These are phyloP conservation scores for Cephalotes varians DNA, from an alignment of 2,888 invertebrate species.

Conservation along the genomic window DNA sequence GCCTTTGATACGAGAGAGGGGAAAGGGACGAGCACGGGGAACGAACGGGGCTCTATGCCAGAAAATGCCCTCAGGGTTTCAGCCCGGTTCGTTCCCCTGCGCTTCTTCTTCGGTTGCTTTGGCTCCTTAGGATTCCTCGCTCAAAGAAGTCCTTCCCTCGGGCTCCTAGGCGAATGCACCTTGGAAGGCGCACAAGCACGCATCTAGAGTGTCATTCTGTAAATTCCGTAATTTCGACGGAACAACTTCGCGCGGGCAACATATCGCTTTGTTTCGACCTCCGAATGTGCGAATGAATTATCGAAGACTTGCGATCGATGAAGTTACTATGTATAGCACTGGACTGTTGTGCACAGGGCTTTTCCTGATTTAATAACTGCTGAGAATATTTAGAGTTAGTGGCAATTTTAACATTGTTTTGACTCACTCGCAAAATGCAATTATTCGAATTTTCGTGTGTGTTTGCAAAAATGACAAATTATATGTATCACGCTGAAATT, in stretches of 20 bases:
- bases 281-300: slow-evolving; percentile 26
- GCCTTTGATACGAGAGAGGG: slow-evolving; percentile 65
- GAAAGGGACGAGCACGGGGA: slow-evolving; percentile 12
- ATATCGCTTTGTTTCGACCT: slow-evolving; percentile 16
- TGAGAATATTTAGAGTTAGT: neutral
- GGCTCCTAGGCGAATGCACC: slow-evolving; percentile 62
- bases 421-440: neutral
- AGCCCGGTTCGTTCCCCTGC: slow-evolving; percentile 61
- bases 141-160: slow-evolving; percentile 65
- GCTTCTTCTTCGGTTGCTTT: slow-evolving; percentile 54
- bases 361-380: neutral
- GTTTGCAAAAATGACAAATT: neutral
- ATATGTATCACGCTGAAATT: neutral
- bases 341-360: neutral
- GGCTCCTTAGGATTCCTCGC: slow-evolving; percentile 47
- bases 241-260: neutral
- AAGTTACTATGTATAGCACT: neutral
- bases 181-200: slow-evolving; percentile 23
- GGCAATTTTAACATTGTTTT: neutral
- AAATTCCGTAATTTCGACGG: slow-evolving; percentile 15
- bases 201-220: slow-evolving; percentile 7
- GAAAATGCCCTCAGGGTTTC: slow-evolving; percentile 63
- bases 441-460: neutral
- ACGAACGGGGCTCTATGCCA: slow-evolving; percentile 42
- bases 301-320: neutral